These are phyloP conservation scores for Lacerta viridis DNA, from an alignment of 2,797 vertebrate genomes.

Conservation along the genomic window DNA sequence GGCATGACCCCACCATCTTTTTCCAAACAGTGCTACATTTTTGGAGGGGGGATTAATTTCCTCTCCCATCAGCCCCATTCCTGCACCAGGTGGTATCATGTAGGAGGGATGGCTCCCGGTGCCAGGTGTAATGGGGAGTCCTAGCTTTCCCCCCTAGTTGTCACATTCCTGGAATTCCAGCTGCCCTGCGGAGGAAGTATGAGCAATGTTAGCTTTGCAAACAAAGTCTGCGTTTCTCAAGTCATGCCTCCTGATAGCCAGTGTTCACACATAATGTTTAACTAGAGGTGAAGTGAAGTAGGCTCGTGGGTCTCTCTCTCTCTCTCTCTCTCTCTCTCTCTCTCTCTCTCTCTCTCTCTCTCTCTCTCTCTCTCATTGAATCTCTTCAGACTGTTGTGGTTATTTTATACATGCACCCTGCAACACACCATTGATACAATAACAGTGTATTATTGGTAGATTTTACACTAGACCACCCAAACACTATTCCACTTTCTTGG, in stretches of 20 bases:
- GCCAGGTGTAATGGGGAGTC: not conserved
- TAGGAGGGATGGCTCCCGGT: not conserved
- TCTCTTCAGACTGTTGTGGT: not conserved
- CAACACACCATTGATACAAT: no score
- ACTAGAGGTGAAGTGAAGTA: constrained; percentile 18
- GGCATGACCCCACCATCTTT: not conserved
- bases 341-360: no score
- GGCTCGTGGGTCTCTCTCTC: not conserved
- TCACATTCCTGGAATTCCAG: constrained; percentile 43
- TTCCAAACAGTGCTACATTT: not conserved
- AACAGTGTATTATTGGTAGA: no score
- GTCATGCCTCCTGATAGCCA: not conserved
- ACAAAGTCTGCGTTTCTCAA: not conserved
- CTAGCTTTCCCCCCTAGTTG: not conserved
- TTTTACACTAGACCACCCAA: no score
- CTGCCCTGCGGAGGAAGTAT: not conserved
- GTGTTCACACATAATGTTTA: constrained; percentile 33
- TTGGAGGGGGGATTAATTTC: no score
- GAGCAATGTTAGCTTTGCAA: constrained; percentile 6
- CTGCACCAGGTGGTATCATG: constrained; percentile 22
- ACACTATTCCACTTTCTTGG: no score
- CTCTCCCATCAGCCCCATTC: not conserved
- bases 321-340: no score
- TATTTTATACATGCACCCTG: no score
- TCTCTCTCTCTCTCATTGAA: no score